These are phyloP conservation scores for Eulemur rubriventer DNA, from an alignment of 2,797 vertebrate genomes.

Conservation along the genomic window DNA sequence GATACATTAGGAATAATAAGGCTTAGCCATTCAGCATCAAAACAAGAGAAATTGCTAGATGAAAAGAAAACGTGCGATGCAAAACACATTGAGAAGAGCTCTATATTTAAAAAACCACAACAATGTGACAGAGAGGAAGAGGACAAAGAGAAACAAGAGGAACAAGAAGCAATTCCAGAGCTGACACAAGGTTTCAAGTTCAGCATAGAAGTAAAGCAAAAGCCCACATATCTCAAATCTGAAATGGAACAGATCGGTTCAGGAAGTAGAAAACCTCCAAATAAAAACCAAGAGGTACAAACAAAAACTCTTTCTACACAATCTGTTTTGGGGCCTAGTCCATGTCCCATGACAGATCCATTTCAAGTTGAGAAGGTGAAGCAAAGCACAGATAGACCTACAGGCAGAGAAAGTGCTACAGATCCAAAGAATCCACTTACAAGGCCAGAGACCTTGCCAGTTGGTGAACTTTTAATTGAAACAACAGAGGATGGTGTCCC, in stretches of 20 bases:
- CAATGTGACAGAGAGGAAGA: background rate
- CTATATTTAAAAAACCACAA: background rate
- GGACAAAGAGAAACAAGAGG: background rate
- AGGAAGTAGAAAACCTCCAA: background rate
- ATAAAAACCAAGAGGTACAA: background rate
- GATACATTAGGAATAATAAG: background rate
- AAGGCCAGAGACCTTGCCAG: background rate
- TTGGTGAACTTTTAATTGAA: background rate
- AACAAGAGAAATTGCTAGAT: background rate
- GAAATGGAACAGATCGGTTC: background rate
- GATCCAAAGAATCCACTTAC: background rate
- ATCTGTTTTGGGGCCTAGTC: background rate
- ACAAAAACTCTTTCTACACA: background rate
- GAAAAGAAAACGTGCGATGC: background rate
- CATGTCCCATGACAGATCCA: background rate
- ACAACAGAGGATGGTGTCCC: background rate
- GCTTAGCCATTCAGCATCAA: background rate
- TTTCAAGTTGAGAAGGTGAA: slow-evolving; percentile 3
- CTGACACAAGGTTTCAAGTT: background rate
- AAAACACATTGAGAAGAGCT: background rate
- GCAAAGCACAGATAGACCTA: background rate
- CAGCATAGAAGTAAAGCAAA: background rate
- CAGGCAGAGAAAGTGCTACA: background rate
- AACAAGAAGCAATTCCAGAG: background rate
- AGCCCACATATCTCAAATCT: background rate